These are phyloP conservation scores for Epinephelus fuscoguttatus DNA, from an alignment of 2,113 vertebrate species.

Conservation along the genomic window DNA sequence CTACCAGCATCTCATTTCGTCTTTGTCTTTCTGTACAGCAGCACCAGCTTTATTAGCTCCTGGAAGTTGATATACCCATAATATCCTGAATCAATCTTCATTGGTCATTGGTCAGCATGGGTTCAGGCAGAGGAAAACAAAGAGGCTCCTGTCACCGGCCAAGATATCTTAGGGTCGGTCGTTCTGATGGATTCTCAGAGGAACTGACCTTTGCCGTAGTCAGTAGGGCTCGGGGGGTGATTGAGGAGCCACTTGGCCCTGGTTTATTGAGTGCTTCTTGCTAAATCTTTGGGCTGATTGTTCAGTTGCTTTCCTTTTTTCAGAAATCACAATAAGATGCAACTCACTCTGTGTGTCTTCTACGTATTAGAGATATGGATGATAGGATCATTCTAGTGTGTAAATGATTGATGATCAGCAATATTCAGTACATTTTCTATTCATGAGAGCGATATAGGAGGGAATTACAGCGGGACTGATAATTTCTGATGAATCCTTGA, in stretches of 20 bases:
- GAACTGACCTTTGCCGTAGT: constrained; percentile 76
- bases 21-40: constrained; percentile 18
- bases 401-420: constrained; percentile 43
- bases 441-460: constrained; percentile 7
- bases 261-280: constrained; percentile 57
- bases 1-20: constrained; percentile 7
- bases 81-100: constrained; percentile 74
- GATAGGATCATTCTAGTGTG: background rate
- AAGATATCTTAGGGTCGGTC: constrained; percentile 60
- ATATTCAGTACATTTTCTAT: constrained; percentile 33
- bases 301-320: constrained; percentile 7
- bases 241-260: constrained; percentile 39
- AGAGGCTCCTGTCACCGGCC: constrained; percentile 54
- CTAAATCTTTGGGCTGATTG: constrained; percentile 44
- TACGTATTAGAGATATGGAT: background rate
- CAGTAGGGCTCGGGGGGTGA: constrained; percentile 40
- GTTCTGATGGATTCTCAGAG: constrained; percentile 59
- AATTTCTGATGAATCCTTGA: constrained; percentile 30
- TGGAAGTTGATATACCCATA: constrained; percentile 63
- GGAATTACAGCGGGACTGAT: constrained; percentile 28
- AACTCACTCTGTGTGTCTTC: background rate
- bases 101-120: constrained; percentile 69
- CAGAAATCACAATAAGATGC: background rate
- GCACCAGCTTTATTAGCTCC: constrained; percentile 58
- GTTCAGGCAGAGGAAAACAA: constrained; percentile 61